phyloP scores from a whole-genome alignment of 2,888 invertebrate genomes.

The Cantharis flavilabris region DNA sequence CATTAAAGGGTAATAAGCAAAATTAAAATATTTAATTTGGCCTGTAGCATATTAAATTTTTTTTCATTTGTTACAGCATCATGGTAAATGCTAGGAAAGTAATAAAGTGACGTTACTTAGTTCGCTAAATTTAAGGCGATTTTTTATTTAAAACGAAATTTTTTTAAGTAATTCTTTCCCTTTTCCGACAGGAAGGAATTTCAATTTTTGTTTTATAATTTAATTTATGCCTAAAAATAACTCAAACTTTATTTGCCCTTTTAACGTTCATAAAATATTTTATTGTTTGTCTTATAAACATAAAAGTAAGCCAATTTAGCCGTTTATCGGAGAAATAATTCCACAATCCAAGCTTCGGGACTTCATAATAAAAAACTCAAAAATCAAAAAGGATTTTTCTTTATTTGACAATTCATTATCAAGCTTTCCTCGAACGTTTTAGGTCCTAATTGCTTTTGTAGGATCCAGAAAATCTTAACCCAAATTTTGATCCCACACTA shows the following conservation, averaged over 20 bases:
- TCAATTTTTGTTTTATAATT: neutral
- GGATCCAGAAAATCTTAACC: neutral
- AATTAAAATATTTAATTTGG: neutral
- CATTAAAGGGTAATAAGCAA: neutral
- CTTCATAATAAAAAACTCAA: neutral
- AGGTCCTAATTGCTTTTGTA: neutral
- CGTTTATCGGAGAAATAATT: neutral
- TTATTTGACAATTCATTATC: neutral
- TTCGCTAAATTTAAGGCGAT: neutral
- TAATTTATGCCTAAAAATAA: neutral
- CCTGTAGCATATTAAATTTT: neutral
- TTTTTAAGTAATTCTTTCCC: neutral
- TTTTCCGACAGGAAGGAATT: slow-evolving; percentile 8
- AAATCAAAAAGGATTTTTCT: neutral
- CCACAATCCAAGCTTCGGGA: too few species aligned
- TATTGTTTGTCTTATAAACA: neutral
- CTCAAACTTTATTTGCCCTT: neutral
- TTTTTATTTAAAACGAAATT: neutral
- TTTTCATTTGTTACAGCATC: neutral
- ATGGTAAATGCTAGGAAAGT: neutral
- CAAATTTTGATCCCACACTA: neutral
- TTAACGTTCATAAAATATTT: neutral
- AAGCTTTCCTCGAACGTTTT: neutral
- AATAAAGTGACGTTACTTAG: neutral
- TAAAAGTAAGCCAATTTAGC: neutral